These are phyloP conservation scores for Blera fallax DNA, from an alignment of 2,888 invertebrate species.

Conservation along the genomic window DNA sequence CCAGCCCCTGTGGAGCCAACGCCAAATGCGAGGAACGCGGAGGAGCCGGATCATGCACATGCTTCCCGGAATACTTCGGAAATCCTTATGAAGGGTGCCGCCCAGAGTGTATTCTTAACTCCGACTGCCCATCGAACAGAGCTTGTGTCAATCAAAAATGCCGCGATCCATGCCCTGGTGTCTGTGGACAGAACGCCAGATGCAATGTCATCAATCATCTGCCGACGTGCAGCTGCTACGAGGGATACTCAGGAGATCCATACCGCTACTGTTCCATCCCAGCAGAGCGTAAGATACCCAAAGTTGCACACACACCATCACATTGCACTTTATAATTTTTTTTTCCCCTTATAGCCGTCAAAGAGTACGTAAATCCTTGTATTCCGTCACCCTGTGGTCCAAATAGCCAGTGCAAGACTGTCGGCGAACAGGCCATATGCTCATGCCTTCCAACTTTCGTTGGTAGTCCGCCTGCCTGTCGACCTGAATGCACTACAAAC, in stretches of 20 bases:
- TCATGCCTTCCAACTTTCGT: slow-evolving; percentile 84
- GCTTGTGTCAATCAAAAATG: slow-evolving; percentile 89
- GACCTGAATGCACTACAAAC: slow-evolving; percentile 86
- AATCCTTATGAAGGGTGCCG: slow-evolving; percentile 88
- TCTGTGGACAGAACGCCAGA: slow-evolving; percentile 88
- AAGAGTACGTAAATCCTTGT: slow-evolving; percentile 85
- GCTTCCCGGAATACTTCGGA: slow-evolving; percentile 86
- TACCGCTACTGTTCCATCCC: slow-evolving; percentile 86
- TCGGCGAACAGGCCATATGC: slow-evolving; percentile 85
- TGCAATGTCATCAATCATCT: slow-evolving; percentile 91
- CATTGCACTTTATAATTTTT: slow-evolving; percentile 36
- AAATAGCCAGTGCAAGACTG: slow-evolving; percentile 87
- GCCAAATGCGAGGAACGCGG: slow-evolving; percentile 82
- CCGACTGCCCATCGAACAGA: slow-evolving; percentile 87
- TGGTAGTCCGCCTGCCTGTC: slow-evolving; percentile 87
- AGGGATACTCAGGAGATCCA: slow-evolving; percentile 86
- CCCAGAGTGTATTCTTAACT: slow-evolving; percentile 87
- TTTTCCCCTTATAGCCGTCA: slow-evolving; percentile 65
- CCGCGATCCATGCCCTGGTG: slow-evolving; percentile 89
- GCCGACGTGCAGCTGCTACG: slow-evolving; percentile 88
- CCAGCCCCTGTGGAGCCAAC: slow-evolving; percentile 87
- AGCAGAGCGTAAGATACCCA: slow-evolving; percentile 79
- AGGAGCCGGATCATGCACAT: slow-evolving; percentile 85
- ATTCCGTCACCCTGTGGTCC: slow-evolving; percentile 89
- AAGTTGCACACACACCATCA: background rate